phyloP scores from a whole-genome alignment of 2,888 invertebrate genomes.

The Drosophila silvestris region DNA sequence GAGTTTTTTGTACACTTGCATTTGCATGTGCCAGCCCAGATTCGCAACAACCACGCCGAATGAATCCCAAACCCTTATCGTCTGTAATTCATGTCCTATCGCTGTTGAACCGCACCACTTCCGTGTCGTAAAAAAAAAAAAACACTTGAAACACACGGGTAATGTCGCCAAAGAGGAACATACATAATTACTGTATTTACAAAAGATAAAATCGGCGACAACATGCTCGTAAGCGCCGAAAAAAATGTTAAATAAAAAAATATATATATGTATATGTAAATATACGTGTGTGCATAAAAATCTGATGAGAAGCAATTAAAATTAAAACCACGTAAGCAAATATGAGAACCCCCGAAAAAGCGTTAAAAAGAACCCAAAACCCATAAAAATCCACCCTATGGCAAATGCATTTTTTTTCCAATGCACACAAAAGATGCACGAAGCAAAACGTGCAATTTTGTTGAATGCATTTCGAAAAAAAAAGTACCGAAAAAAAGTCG shows the following conservation, averaged over 20 bases:
- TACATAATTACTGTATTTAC: conserved; percentile 82
- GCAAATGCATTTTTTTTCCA: conserved; percentile 66
- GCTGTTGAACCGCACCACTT: conserved; percentile 35
- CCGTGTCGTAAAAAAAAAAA: conserved; percentile 25
- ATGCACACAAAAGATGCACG: conserved; percentile 74
- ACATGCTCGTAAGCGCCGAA: conserved; percentile 49
- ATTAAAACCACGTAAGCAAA: conserved; percentile 80
- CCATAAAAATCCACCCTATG: conserved; percentile 72
- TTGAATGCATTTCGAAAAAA: conserved; percentile 76
- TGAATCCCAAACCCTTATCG: conserved; percentile 13
- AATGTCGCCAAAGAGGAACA: conserved; percentile 74
- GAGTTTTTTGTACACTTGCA: neutral
- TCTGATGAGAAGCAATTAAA: conserved; percentile 78
- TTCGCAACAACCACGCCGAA: neutral
- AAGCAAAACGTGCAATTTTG: conserved; percentile 77
- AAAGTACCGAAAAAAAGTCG: conserved; percentile 62
- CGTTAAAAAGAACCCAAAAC: conserved; percentile 53
- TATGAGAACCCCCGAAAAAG: conserved; percentile 64
- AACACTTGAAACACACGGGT: conserved; percentile 27
- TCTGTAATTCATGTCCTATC: conserved; percentile 27
- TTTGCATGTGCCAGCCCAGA: neutral
- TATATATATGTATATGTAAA: neutral
- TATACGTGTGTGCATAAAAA: conserved; percentile 30
- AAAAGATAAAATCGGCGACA: conserved; percentile 79
- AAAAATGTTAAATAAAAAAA: conserved; percentile 6